phyloP scores from a whole-genome alignment of 2,888 invertebrate genomes.

The Chaitophorus viminalis region DNA sequence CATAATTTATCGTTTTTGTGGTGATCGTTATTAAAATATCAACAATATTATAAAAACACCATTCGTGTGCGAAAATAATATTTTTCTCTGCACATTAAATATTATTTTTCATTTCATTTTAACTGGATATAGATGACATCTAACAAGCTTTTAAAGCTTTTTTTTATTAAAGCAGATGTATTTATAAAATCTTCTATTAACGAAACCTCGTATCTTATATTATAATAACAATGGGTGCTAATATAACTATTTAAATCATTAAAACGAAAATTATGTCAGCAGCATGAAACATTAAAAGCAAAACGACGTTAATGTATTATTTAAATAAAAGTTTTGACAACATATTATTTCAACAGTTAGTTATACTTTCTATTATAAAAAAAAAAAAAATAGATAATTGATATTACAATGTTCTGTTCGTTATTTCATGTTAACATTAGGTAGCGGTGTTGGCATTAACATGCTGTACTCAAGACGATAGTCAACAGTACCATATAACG shows the following conservation, averaged over 20 bases:
- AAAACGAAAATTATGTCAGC: not conserved
- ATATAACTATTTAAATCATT: constrained; percentile 8
- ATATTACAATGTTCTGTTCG: not conserved
- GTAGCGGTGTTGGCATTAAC: not conserved
- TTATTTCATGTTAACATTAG: not conserved
- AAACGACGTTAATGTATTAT: not conserved
- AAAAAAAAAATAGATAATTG: not conserved
- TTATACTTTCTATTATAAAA: not conserved
- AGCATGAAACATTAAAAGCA: not conserved
- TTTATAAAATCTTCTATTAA: not conserved
- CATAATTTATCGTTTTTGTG: not conserved
- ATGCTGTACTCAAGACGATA: not conserved
- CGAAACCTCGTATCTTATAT: not conserved
- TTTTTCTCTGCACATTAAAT: not conserved
- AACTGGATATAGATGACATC: not conserved
- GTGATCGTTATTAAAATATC: not conserved
- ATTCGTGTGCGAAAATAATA: not conserved
- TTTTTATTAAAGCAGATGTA: not conserved
- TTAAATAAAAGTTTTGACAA: not conserved
- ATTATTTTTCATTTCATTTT: not conserved
- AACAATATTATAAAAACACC: not conserved
- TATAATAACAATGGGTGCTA: not conserved
- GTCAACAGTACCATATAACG: not conserved
- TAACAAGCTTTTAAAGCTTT: not conserved
- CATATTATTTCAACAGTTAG: not conserved